Evolutionary conservation across 2,888 invertebrate genomes (phyloP), one percentile per base, ranked within the genome.

Genomic region (Chrysopilus asiliformis): DNA sequence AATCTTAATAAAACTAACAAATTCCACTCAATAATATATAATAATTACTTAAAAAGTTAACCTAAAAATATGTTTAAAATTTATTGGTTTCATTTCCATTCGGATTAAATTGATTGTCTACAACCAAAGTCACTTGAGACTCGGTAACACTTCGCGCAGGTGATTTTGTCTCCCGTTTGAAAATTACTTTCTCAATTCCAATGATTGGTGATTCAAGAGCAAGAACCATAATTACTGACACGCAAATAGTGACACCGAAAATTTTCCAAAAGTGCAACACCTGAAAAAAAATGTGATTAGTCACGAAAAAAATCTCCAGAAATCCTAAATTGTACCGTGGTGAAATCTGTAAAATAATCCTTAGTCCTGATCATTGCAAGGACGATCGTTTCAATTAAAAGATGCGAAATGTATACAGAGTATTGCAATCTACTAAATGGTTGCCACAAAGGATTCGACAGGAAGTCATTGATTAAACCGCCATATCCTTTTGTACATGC

Each of bases 401-500:
- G 22, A 32, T 49, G 48, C 2, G 44, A 36, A 6, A 51, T 32
- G 30, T 48, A 49, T 32, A 47, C 38, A 2, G 38, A 36, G 27
- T 44, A 48, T 2, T 39, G 45, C 8, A 49, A 30, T 22, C 45
- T 39, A 36, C 2, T 34, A 41, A 27, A n/a, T n/a, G n/a, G n/a
- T n/a, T n/a, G n/a, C n/a, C n/a, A n/a, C n/a, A n/a, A n/a, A n/a
- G n/a, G n/a, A n/a, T n/a, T n/a, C n/a, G n/a, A n/a, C n/a, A n/a
- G n/a, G n/a, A n/a, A n/a, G n/a, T n/a, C n/a, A n/a, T 49, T 48
- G 1, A 50, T 25, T 4, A 40, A 24, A 7, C 47, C 46, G 7
- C 48, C 48, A 38, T 44, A 43, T 12, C 45, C 44, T 25, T 40
- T 42, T 15, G 36, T 40, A 12, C 50, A 49, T 1, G 44, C 43